These are phyloP conservation scores for Grallaria varia DNA, from an alignment of 2,113 vertebrate species.

Conservation along the genomic window DNA sequence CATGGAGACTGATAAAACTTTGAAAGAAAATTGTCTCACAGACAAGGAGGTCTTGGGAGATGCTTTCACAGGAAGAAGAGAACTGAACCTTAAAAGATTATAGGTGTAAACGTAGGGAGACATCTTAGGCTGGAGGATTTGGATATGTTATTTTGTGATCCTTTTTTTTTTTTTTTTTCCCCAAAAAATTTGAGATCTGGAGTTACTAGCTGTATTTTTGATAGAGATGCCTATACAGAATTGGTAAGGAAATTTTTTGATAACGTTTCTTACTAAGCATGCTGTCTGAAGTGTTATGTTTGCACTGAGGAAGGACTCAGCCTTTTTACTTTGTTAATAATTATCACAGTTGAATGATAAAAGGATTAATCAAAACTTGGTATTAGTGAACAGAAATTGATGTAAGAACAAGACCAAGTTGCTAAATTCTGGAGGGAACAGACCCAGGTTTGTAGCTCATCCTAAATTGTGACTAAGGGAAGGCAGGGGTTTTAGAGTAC, in stretches of 20 bases:
- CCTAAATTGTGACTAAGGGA: not conserved
- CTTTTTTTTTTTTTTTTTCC: not conserved
- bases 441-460: not conserved
- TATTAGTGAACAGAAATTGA: not conserved
- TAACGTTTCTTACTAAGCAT: not conserved
- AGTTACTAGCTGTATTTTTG: not conserved
- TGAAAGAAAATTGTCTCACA: not conserved
- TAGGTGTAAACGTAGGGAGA: not conserved
- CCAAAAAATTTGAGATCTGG: not conserved
- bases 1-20: not conserved
- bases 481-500: not conserved
- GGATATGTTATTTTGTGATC: not conserved
- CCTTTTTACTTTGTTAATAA: not conserved
- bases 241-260: not conserved
- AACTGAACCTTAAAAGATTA: not conserved
- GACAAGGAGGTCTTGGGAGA: not conserved
- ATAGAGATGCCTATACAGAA: not conserved
- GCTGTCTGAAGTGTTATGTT: not conserved
- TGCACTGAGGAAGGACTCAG: not conserved
- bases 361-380: not conserved
- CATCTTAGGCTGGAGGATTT: not conserved
- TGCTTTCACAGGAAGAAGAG: not conserved
- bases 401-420: not conserved
- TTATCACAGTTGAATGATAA: not conserved
- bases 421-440: not conserved